Evolutionary conservation across 2,113 vertebrate genomes (phyloP).

Genomic region (Cochlearius cochlearius): DNA sequence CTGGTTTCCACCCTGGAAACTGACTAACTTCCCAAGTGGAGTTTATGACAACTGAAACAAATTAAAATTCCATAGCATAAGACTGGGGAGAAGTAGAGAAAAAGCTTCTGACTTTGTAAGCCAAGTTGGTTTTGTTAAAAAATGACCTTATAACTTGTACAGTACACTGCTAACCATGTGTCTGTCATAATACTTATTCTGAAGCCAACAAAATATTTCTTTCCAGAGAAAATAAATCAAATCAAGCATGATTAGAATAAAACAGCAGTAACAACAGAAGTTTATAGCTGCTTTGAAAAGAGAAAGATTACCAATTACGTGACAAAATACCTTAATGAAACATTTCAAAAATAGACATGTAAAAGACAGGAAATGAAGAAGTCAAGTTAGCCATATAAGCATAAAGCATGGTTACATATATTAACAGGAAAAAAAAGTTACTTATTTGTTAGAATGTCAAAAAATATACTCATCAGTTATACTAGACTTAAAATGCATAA

Average conservation of each 20-base stretch:
- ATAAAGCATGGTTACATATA: background rate
- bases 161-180: background rate
- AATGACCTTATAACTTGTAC: background rate
- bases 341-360: background rate
- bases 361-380: background rate
- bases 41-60: background rate
- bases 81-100: background rate
- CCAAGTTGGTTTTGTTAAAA: background rate
- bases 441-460: background rate
- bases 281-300: background rate
- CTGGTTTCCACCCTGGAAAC: background rate
- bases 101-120: background rate
- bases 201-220: background rate
- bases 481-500: background rate
- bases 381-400: background rate
- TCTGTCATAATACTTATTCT: background rate
- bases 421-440: background rate
- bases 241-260: background rate
- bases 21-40: constrained; percentile 23
- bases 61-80: constrained; percentile 1
- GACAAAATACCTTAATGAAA: background rate
- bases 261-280: background rate
- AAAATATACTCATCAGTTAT: background rate
- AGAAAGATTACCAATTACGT: background rate
- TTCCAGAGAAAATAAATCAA: background rate